Evolutionary conservation across 2,113 vertebrate species (phyloP).

Genomic region (Onychostoma macrolepis): DNA sequence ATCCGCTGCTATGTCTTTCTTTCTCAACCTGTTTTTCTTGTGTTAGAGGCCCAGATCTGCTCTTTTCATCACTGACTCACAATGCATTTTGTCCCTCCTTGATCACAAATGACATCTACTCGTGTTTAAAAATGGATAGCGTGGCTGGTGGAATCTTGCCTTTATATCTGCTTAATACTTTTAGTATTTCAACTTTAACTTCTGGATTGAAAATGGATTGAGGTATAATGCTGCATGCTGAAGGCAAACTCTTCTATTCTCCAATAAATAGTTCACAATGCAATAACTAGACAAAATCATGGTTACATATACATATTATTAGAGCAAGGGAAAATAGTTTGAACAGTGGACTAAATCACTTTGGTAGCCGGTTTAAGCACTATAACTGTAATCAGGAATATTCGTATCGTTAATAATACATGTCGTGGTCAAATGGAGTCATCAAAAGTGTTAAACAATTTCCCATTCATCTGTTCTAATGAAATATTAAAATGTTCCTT

Average conservation of each 20-base stretch:
- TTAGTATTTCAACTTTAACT: too few relatives aligned
- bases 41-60: conserved; percentile 59
- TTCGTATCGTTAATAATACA: conserved; percentile 43
- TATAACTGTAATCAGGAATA: conserved; percentile 28
- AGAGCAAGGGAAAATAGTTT: conserved; percentile 1
- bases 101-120: conserved; percentile 49
- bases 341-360: conserved; percentile 12
- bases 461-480: conserved; percentile 31
- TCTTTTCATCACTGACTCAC: conserved; percentile 59
- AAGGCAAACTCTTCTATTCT: conserved; percentile 11
- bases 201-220: conserved; percentile 44
- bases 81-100: conserved; percentile 38
- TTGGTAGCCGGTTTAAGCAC: background rate
- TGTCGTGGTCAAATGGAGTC: conserved; percentile 43
- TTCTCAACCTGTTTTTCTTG: conserved; percentile 62
- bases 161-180: conserved; percentile 31
- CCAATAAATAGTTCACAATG: conserved; percentile 17
- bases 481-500: conserved; percentile 42
- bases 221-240: background rate
- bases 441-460: conserved; percentile 49
- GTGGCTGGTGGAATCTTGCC: background rate
- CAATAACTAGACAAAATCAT: conserved; percentile 23
- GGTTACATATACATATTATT: conserved; percentile 7
- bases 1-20: conserved; percentile 72
- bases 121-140: conserved; percentile 19